Percentiles rank a stretch among this genome's conserved stretches.
Conservation (phyloP, 2,797 vertebrate genomes). For the Diceros bicornis region DNA sequence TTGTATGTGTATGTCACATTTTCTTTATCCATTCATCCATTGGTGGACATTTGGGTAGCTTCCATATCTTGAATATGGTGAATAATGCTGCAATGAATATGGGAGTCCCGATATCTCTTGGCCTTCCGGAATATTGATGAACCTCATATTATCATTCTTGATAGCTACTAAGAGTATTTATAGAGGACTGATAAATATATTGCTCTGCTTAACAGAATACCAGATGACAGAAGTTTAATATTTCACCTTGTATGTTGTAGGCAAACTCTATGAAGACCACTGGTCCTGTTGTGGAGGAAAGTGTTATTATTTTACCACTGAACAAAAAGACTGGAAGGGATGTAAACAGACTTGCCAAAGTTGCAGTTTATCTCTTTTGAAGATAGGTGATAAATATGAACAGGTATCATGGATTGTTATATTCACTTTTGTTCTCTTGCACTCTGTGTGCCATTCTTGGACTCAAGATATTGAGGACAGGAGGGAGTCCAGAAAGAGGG, state of each 20-base stretch:
- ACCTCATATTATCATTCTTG: background rate
- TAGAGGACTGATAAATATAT: background rate
- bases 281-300: conserved; percentile 40
- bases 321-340: background rate
- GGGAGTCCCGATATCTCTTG: background rate
- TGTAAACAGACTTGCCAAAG: background rate
- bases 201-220: background rate
- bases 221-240: background rate
- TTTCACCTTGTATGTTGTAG: conserved; percentile 47
- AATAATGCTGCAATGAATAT: background rate
- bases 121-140: background rate
- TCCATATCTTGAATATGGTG: background rate
- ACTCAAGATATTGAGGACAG: background rate
- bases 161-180: background rate
- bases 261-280: rapidly evolving
- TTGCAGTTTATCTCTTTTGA: background rate
- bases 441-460: background rate
- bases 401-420: background rate
- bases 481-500: background rate
- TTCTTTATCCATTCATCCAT: background rate
- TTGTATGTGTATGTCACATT: background rate
- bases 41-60: background rate
- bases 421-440: background rate
- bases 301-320: conserved; percentile 63
- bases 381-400: conserved; percentile 37